Percentiles rank a stretch among this genome's conserved stretches.
Evolutionary conservation across 2,888 invertebrate species (phyloP).

Genomic region (Scaptomyza parva): DNA sequence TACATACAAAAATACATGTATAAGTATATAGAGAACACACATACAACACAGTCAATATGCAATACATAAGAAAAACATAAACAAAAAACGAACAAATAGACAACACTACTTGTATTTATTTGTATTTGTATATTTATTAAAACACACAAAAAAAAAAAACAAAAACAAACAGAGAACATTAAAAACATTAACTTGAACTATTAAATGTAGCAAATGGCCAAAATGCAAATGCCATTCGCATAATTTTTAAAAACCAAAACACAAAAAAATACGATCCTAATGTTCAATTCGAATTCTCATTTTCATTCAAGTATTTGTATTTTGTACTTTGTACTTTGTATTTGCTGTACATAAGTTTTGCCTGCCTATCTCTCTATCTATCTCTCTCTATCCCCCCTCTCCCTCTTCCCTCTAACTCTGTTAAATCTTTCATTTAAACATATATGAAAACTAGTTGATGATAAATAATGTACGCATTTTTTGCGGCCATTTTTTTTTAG

Average conservation of each 20-base stretch:
- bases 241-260: constrained; percentile 33
- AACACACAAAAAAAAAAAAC: constrained; percentile 12
- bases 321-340: constrained; percentile 53
- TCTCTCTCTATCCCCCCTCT: constrained; percentile 8
- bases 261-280: constrained; percentile 7
- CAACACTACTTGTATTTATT: constrained; percentile 78
- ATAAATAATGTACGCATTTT: constrained; percentile 51
- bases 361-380: constrained; percentile 37
- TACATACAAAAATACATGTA: constrained; percentile 49
- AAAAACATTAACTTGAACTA: constrained; percentile 42
- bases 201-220: constrained; percentile 61
- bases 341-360: constrained; percentile 77
- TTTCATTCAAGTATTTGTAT: constrained; percentile 36
- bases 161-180: constrained; percentile 20
- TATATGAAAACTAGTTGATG: constrained; percentile 34
- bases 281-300: constrained; percentile 41
- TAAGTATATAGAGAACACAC: constrained; percentile 58
- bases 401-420: constrained; percentile 21
- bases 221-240: constrained; percentile 55
- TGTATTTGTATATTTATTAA: constrained; percentile 81
- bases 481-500: constrained; percentile 60
- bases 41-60: constrained; percentile 55
- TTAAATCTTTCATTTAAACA: constrained; percentile 51
- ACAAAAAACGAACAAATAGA: constrained; percentile 19
- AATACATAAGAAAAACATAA: constrained; percentile 34